Evolutionary conservation across 2,888 invertebrate species (phyloP), one percentile per base, ranked within the genome.

Genomic region (Xiphydria camelus): DNA sequence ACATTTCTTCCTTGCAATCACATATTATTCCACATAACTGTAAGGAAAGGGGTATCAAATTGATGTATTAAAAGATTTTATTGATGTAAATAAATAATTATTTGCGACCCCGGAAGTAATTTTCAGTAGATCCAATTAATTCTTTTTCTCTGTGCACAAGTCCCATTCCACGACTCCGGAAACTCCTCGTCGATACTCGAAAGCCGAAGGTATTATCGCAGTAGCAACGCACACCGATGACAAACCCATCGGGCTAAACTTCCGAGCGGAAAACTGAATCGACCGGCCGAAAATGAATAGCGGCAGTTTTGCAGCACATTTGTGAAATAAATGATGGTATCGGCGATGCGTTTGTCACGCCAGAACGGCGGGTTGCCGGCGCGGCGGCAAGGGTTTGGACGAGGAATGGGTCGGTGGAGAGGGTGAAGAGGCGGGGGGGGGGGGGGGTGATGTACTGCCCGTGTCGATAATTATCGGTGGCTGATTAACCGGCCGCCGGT

Each of bases 241-340:
- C 49, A 50, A 52, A 57, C 39, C 46, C 45, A 37, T 43, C 36
- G 45, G 43, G 39, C 51, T 53, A 52, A 59, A 61, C 64, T 64
- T 61, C 65, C 59, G 62, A 65, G 64, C 64, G 67, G 65, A 67
- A 71, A 71, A 72, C 70, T 70, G 71, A 72, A 72, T 71, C 70
- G 70, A 66, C 69, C 66, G 64, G 64, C 66, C 66, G 72, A 69
- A 75, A 75, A 75, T 75, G 73, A 75, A 75, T 75, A 74, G 75
- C 73, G 64, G 73, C 71, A 75, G 73, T 75, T 75, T 75, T 75
- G 73, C 72, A 68, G 68, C 71, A 66, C 70, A 74, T 74, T 75
- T 75, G 72, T 67, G 64, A 72, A 75, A 75, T 74, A 75, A 75
- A 75, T 74, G 75, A 75, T 73, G 74, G 69, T 72, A 75, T 75